Base-by-base conservation (phyloP, 2,797 vertebrate species). In the Neostethus bicornis region DNA sequence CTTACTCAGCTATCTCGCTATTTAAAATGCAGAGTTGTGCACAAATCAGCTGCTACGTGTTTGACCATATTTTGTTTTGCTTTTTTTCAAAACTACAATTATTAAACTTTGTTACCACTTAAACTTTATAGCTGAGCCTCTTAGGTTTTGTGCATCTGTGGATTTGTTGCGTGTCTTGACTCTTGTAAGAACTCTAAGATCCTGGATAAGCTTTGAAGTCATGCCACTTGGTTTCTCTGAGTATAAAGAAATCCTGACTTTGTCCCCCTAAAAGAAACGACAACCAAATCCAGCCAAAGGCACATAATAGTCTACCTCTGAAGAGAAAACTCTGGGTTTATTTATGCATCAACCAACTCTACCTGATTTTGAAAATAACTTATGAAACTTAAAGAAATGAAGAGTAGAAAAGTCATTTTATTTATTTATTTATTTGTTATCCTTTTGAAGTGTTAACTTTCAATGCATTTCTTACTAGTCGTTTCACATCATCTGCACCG, bases 221-320 rank as follows among this genome's bases (percentile, higher is more conserved):
- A 73, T 88, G 87, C 84, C 85, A 87, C 81, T 89, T 88, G 84
- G 81, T 86, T 90, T 86, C 73, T 81, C 74, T 52, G 73, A 50
- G 76, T 87, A 79, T 89, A 90, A 84, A 85, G 81, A 85, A 85
- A 79, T 72, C 69, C 71, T 71, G 67, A 78, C 68, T 79, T 81
- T 85, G 67, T 79, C 80, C 69, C 69, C 66, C 52, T 50, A 62
- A 82, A 81, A 77, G 75, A 84, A 83, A 80, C 78, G 74, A 67
- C 83, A 78, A 79, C 80, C 75, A 82, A 79, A 85, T 82, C 76
- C 61, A 46, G 76, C 63, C 61, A 55, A 62, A 66, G 58, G 56
- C 66, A 74, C 72, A 85, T 76, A 84, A 84, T 83, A 76, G 62
- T 56, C 70, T 51, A 42, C 66, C 58, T 82, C 52, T 80, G 25